Evolutionary conservation across 2,797 vertebrate genomes (phyloP).

Genomic region (Vireo griseus): DNA sequence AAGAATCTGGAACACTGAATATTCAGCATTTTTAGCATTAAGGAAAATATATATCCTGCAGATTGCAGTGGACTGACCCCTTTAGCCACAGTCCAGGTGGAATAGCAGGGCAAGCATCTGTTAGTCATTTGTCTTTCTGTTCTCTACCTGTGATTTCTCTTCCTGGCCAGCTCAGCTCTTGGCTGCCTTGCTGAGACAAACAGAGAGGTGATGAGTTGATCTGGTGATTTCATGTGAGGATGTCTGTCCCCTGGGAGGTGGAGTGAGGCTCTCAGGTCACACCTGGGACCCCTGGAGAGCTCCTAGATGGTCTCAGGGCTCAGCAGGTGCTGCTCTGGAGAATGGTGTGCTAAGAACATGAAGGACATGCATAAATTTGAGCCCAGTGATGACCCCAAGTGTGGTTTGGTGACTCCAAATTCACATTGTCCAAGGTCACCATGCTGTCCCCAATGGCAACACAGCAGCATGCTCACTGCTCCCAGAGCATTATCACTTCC

Average conservation of each 20-base stretch:
- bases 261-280: rapidly evolving
- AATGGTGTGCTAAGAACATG: background rate
- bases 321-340: background rate
- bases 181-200: background rate
- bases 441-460: background rate
- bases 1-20: background rate
- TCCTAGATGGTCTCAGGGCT: background rate
- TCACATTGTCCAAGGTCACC: background rate
- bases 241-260: background rate
- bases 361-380: background rate
- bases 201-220: background rate
- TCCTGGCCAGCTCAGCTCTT: background rate
- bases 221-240: background rate
- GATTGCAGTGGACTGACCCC: background rate
- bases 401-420: background rate
- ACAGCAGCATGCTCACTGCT: background rate
- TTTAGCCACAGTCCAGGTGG: background rate
- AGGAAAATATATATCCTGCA: background rate
- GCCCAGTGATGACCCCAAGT: background rate
- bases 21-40: background rate
- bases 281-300: background rate
- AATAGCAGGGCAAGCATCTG: background rate
- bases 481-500: background rate
- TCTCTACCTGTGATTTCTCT: background rate
- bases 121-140: background rate